A percentile compares a stretch with the other conserved stretches of the same genome.
These are phyloP conservation scores for Hyposoter didymator DNA, from an alignment of 2,888 invertebrate genomes.

Conservation along the genomic window DNA sequence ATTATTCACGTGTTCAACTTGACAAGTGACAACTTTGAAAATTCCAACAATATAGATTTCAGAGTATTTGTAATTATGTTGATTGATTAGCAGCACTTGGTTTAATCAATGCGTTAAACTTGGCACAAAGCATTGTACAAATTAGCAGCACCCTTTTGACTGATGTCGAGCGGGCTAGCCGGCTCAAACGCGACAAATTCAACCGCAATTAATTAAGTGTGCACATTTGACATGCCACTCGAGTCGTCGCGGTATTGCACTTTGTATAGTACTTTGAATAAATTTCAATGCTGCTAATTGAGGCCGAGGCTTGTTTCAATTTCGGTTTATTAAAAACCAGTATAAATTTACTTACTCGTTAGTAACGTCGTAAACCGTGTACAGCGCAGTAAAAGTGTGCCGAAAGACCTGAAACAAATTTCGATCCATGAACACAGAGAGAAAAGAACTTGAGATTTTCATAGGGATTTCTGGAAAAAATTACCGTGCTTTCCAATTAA, in stretches of 20 bases:
- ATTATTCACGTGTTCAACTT: background rate
- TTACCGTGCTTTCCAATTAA: no score
- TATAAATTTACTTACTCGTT: conserved; percentile 90
- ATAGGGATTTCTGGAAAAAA: no score
- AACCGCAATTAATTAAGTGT: background rate
- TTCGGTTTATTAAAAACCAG: background rate
- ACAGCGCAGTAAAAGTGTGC: conserved; percentile 94
- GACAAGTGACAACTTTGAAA: no score
- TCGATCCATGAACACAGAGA: background rate
- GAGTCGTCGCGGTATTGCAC: background rate
- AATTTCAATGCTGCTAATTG: background rate
- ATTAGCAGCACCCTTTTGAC: background rate
- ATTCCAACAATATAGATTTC: no score
- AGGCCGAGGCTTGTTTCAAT: background rate
- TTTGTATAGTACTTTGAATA: background rate
- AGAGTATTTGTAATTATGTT: background rate
- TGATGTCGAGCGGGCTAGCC: background rate
- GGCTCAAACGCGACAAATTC: background rate
- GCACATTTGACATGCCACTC: background rate
- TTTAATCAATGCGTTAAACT: background rate
- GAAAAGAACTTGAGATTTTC: no score
- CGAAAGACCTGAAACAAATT: conserved; percentile 90
- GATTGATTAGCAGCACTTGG: background rate
- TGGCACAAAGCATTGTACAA: background rate
- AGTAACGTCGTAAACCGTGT: conserved; percentile 95